These are phyloP conservation scores for Lingula anatina DNA, from an alignment of 2,888 invertebrate species.

Conservation along the genomic window DNA sequence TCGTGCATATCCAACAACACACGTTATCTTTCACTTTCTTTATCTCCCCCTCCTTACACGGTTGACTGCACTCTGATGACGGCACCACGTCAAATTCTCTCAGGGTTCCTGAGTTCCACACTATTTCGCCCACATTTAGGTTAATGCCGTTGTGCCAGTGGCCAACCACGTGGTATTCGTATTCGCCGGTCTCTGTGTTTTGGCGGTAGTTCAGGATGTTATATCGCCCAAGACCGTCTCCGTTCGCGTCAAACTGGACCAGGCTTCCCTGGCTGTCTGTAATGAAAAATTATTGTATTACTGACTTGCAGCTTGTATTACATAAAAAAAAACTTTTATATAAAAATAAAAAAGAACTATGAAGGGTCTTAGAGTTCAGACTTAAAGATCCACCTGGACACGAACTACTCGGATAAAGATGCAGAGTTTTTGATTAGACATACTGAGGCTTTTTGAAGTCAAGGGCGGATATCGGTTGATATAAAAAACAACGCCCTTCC, in stretches of 20 bases:
- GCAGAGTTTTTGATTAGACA: too few species aligned
- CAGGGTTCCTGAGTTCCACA: conserved; percentile 50
- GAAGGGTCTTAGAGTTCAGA: neutral
- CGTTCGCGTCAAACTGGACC: conserved; percentile 58
- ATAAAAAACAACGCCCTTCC: too few species aligned
- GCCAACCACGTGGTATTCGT: conserved; percentile 46
- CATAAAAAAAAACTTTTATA: neutral
- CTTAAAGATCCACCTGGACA: too few species aligned
- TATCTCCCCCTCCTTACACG: conserved; percentile 50
- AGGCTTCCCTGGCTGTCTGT: conserved; percentile 65
- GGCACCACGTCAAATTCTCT: too few species aligned
- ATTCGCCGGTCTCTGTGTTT: conserved; percentile 29
- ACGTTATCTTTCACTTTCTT: conserved; percentile 53
- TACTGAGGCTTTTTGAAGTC: too few species aligned
- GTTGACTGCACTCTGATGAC: conserved; percentile 50
- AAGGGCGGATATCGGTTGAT: too few species aligned
- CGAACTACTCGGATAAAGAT: too few species aligned
- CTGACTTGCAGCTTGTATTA: neutral
- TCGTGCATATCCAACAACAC: conserved; percentile 54
- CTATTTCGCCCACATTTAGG: conserved; percentile 32
- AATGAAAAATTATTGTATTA: conserved; percentile 27
- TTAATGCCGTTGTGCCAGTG: conserved; percentile 60
- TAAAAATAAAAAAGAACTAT: neutral
- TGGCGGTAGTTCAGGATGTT: conserved; percentile 55
- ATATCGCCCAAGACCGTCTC: conserved; percentile 54